Percentiles rank a stretch among this genome's conserved stretches.
phyloP scores from a whole-genome alignment of 2,797 vertebrate genomes.

The Gambusia yucatana region DNA sequence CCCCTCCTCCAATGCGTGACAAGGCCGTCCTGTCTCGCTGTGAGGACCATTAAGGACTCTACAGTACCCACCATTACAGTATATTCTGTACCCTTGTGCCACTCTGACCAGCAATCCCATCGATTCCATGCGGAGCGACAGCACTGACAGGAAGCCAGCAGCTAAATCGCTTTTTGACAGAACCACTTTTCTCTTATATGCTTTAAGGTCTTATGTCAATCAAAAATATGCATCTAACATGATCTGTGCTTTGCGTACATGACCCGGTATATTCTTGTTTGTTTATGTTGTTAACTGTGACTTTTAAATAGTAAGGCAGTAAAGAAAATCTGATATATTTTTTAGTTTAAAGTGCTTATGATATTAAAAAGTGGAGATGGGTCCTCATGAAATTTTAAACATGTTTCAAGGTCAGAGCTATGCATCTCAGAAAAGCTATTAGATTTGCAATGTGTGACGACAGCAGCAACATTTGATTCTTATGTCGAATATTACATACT shows the following conservation, averaged over 20 bases:
- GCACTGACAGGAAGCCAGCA: conserved; percentile 15
- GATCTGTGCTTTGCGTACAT: not conserved
- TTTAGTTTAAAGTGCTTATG: not conserved
- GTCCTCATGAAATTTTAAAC: not conserved
- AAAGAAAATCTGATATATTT: not conserved
- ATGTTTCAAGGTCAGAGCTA: not conserved
- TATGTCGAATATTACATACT: not conserved
- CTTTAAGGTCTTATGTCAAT: not conserved
- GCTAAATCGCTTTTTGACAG: conserved; percentile 23
- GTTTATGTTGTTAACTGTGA: not conserved
- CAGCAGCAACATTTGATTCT: not conserved
- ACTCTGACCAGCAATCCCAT: conserved; percentile 8
- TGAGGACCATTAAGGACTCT: conserved; percentile 57
- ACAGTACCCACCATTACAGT: conserved; percentile 54
- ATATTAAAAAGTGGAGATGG: not conserved
- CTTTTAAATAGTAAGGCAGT: not conserved
- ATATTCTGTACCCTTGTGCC: conserved; percentile 41
- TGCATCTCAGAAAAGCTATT: not conserved
- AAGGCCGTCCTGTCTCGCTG: conserved; percentile 33
- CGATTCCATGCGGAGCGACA: conserved; percentile 17
- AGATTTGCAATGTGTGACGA: not conserved
- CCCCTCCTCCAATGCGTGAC: conserved; percentile 53
- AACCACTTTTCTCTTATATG: not conserved
- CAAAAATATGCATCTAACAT: not conserved
- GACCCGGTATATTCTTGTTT: not conserved